Evolutionary conservation across 2,888 invertebrate genomes (phyloP), one percentile per base, ranked within the genome.

Genomic region (Ormyrus pomaceus): DNA sequence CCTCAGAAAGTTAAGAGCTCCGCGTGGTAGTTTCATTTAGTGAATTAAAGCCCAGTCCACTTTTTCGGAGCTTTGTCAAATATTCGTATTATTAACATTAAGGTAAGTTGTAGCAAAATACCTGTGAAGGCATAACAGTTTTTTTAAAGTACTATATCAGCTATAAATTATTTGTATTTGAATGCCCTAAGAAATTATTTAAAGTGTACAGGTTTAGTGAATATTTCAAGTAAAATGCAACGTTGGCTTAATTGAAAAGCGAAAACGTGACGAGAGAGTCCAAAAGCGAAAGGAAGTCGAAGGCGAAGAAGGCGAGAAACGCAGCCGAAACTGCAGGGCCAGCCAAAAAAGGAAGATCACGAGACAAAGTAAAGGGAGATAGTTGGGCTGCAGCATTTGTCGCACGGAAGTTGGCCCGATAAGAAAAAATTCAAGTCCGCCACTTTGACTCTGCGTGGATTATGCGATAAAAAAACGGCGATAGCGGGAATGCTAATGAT

Each of bases 401-500:
- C 77, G 77, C 58, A 66, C 71, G 78, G 72, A 78, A 68, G 66
- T 78, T 72, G n/a, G 10, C 19, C 51, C 48, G 77, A 71, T 65
- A 77, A 77, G 78, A 3, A 55, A 66, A 56, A 51, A 64, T 34
- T 34, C 34, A 61, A 59, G 51, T 34, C 34, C 34, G 34, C n/a
- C 9, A 34, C 34, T 62, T 53, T 45, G 62, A 72, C 46, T 71
- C 48, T 55, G 61, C 69, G 69, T 65, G 66, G 72, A 72, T 72
- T 59, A 68, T 50, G 65, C 66, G 79, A 79, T 79, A 79, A 79
- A 79, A 69, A 58, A 11, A 19, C 46, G n/a, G 13, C 62, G 74
- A 79, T 79, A 74, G 46, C 79, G 69, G 59, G 64, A 79, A 79
- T 79, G 74, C 74, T 79, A 79, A 79, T 79, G 79, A 74, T 79